phyloP scores from a whole-genome alignment of 2,888 invertebrate species.

The Mantis religiosa region DNA sequence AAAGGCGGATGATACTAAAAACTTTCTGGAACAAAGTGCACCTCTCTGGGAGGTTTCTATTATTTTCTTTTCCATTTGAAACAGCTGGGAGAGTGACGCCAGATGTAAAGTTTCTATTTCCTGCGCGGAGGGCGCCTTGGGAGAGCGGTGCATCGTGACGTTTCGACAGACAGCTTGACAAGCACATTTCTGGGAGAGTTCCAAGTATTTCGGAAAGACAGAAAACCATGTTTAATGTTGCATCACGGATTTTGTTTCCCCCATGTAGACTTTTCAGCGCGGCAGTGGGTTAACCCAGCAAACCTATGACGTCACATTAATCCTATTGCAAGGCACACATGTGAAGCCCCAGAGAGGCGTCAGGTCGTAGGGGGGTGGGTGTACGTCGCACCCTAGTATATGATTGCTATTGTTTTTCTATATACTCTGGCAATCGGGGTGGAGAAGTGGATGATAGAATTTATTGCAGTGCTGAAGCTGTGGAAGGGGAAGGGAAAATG shows the following conservation, averaged over 20 bases:
- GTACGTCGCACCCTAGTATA: neutral
- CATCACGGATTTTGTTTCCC: neutral
- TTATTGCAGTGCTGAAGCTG: neutral
- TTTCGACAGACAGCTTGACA: neutral
- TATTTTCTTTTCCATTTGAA: too few species aligned
- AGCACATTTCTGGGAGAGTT: neutral
- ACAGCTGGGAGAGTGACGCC: too few species aligned
- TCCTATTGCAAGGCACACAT: neutral
- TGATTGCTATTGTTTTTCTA: neutral
- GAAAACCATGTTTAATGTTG: neutral
- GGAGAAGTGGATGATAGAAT: neutral
- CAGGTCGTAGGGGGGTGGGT: neutral
- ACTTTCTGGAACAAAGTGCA: too few species aligned
- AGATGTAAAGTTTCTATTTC: neutral
- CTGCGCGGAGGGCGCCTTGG: neutral
- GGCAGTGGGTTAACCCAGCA: neutral
- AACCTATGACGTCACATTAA: neutral
- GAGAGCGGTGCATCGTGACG: neutral
- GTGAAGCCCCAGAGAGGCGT: neutral
- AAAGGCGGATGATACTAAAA: neutral
- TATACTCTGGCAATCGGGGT: neutral
- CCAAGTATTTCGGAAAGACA: neutral
- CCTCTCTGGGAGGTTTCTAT: too few species aligned
- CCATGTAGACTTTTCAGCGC: neutral
- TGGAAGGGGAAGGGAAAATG: neutral